Percentiles rank a stretch among this genome's conserved stretches.
phyloP scores from a whole-genome alignment of 2,113 vertebrate species.

The Tor tambroides region DNA sequence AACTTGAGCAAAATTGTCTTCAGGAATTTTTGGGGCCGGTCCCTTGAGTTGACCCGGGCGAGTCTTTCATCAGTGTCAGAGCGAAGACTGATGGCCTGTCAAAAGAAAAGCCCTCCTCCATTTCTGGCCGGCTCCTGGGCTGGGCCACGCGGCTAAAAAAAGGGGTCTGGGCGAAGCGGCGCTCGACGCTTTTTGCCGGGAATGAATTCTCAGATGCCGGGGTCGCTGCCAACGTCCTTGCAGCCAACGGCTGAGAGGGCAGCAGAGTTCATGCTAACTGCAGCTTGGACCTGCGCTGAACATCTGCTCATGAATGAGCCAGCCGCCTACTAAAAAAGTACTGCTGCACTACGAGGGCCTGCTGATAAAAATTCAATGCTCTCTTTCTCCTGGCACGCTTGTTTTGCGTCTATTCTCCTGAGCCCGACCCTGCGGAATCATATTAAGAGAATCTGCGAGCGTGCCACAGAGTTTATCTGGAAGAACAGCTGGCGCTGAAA shows the following conservation, averaged over 20 bases:
- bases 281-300: constrained; percentile 91
- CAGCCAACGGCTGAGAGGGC: constrained; percentile 88
- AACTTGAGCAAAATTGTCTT: constrained; percentile 71
- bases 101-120: constrained; percentile 64
- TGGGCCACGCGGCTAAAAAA: constrained; percentile 79
- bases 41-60: constrained; percentile 67
- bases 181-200: constrained; percentile 73
- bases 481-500: constrained; percentile 99
- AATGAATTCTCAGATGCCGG: constrained; percentile 86
- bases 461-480: constrained; percentile 88
- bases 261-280: constrained; percentile 94
- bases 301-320: constrained; percentile 99
- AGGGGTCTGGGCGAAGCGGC: constrained; percentile 60
- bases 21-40: constrained; percentile 67
- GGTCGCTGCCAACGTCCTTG: constrained; percentile 96
- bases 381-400: constrained; percentile 93
- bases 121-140: constrained; percentile 76
- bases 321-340: constrained; percentile 82
- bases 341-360: constrained; percentile 62
- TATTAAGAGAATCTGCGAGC: constrained; percentile 98
- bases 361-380: constrained; percentile 99
- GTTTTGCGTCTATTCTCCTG: constrained; percentile 96
- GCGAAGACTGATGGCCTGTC: constrained; percentile 84
- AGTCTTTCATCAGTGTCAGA: constrained; percentile 76
- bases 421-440: constrained; percentile 95